These are phyloP conservation scores for Nephila pilipes DNA, from an alignment of 1,140 invertebrate species.

Conservation along the genomic window DNA sequence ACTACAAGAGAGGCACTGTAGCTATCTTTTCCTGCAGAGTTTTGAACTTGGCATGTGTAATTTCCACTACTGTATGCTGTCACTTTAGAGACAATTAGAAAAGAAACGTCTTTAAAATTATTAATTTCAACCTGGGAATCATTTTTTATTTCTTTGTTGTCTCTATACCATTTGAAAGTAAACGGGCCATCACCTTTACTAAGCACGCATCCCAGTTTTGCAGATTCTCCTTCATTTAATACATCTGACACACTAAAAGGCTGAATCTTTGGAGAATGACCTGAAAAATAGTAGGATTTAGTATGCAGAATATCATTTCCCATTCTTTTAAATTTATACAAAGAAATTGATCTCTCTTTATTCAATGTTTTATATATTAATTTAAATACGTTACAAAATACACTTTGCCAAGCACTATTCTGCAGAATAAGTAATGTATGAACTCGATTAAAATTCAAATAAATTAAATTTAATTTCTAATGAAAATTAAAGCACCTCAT, in stretches of 20 bases:
- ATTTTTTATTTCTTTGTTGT: constrained; percentile 42
- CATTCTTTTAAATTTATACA: too few species aligned
- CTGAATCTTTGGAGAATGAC: constrained; percentile 54
- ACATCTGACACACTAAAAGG: constrained; percentile 50
- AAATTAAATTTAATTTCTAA: too few species aligned
- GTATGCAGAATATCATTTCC: too few species aligned
- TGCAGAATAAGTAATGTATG: too few species aligned
- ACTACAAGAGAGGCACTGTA: constrained; percentile 94
- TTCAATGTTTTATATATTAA: too few species aligned
- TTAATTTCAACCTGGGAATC: constrained; percentile 32
- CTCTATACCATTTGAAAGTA: constrained; percentile 65
- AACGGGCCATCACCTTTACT: constrained; percentile 20
- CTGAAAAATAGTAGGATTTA: not conserved
- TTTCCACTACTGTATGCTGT: constrained; percentile 88
- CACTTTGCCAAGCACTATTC: too few species aligned
- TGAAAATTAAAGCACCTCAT: too few species aligned
- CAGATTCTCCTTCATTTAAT: constrained; percentile 56
- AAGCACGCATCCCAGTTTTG: constrained; percentile 54
- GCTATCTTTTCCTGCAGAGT: constrained; percentile 94
- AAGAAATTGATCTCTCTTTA: too few species aligned
- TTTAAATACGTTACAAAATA: too few species aligned
- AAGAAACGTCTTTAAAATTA: constrained; percentile 79
- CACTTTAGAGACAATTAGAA: constrained; percentile 89
- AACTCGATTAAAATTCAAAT: too few species aligned
- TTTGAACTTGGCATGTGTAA: constrained; percentile 94